Percentiles rank a stretch among this genome's conserved stretches.
Conservation (phyloP, 1,140 invertebrate species). For the Drosophila ercepeae region DNA sequence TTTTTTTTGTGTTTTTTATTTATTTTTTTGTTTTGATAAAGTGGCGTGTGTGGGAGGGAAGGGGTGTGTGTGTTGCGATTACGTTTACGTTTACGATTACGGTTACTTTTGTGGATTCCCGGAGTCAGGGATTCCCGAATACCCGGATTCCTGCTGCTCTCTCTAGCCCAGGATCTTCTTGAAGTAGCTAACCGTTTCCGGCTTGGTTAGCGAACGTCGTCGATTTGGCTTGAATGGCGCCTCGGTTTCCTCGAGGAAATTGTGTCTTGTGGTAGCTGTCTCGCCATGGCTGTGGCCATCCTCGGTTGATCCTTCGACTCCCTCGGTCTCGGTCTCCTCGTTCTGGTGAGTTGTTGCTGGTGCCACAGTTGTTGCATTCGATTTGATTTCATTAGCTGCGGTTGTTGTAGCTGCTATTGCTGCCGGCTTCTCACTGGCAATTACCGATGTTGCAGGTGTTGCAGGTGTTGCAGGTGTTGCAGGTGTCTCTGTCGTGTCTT, state of each 20-base stretch:
- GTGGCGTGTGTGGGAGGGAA: slow-evolving; percentile 17
- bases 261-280: slow-evolving; percentile 61
- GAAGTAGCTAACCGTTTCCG: slow-evolving; percentile 83
- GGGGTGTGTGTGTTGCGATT: slow-evolving; percentile 17
- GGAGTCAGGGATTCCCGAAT: slow-evolving; percentile 1
- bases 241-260: slow-evolving; percentile 81
- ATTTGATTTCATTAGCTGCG: slow-evolving; percentile 45
- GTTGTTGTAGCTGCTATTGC: slow-evolving; percentile 23
- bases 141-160: background rate
- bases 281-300: slow-evolving; percentile 1
- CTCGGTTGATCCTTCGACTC: background rate
- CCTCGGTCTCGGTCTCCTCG: background rate
- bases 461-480: slow-evolving; percentile 20
- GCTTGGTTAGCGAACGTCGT: slow-evolving; percentile 81
- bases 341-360: slow-evolving; percentile 8
- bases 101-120: slow-evolving; percentile 34
- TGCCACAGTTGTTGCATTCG: slow-evolving; percentile 33
- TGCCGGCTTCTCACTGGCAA: slow-evolving; percentile 28
- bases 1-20: background rate
- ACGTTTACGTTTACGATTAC: slow-evolving; percentile 52
- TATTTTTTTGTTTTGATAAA: slow-evolving; percentile 47
- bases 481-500: slow-evolving; percentile 18
- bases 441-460: slow-evolving; percentile 21
- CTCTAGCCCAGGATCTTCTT: slow-evolving; percentile 83
- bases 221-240: slow-evolving; percentile 83